Evolutionary conservation across 92 coral and sea anemone species (phyloP).

Genomic region (Nematostella vectensis): DNA sequence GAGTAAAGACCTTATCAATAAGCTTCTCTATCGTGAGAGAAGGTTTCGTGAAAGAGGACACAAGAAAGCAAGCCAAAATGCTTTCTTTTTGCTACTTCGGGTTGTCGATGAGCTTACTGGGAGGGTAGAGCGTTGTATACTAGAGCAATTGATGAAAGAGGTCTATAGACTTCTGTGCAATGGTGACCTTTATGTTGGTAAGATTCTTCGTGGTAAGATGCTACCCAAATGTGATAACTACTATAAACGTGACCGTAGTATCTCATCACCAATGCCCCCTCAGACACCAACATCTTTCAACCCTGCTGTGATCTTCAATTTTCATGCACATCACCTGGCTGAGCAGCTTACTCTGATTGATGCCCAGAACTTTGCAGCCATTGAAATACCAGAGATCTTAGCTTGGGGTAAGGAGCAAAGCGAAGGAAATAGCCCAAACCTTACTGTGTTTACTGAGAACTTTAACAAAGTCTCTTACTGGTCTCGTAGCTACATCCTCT

Average conservation of each 20-base stretch:
- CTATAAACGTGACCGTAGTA: slow-evolving; percentile 59
- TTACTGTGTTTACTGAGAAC: slow-evolving; percentile 87
- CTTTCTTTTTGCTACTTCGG: slow-evolving; percentile 78
- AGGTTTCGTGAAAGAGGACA: slow-evolving; percentile 86
- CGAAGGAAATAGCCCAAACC: slow-evolving; percentile 82
- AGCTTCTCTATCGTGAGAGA: slow-evolving; percentile 87
- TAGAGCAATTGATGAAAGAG: slow-evolving; percentile 88
- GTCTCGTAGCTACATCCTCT: slow-evolving; percentile 87
- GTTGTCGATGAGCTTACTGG: slow-evolving; percentile 93
- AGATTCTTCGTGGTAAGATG: slow-evolving; percentile 79
- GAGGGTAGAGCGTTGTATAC: slow-evolving; percentile 81
- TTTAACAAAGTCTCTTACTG: slow-evolving; percentile 98
- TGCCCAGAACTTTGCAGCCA: slow-evolving; percentile 77
- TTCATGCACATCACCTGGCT: slow-evolving; percentile 79
- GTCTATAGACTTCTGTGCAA: slow-evolving; percentile 76
- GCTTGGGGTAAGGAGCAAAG: slow-evolving; percentile 99
- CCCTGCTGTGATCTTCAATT: slow-evolving; percentile 58
- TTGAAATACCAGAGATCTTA: slow-evolving; percentile 95
- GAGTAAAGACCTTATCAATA: slow-evolving; percentile 62
- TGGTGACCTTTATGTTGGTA: slow-evolving; percentile 84
- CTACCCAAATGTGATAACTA: slow-evolving; percentile 89
- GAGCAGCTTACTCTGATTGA: slow-evolving; percentile 85
- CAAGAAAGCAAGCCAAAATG: slow-evolving; percentile 93
- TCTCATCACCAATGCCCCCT: slow-evolving; percentile 36
- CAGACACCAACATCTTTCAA: slow-evolving; percentile 17